Evolutionary conservation across 2,113 vertebrate genomes (phyloP), one percentile per base, ranked within the genome.

Genomic region (Nycticryphes semicollaris): DNA sequence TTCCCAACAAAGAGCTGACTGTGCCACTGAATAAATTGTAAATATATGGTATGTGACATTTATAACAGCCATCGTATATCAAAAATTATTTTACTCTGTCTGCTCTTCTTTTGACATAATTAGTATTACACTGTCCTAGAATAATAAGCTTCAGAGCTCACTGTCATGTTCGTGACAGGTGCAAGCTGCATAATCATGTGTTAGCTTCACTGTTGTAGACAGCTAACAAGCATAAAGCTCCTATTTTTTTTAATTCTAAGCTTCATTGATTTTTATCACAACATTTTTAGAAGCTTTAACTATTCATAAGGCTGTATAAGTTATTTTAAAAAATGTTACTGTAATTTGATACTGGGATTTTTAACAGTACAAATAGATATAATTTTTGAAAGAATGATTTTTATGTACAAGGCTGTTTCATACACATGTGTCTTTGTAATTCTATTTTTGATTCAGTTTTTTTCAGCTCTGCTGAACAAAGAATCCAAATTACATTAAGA

Each of bases 241-340:
- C 97, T 95, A 93, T 80, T 95, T 94, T 87, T 91, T 92, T 41
- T 81, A 93, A 94, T 88, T 97, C 96, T 85, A 97, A 97, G 96
- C 96, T 97, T 97, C 96, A 75, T 53, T 98, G 97, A 95, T 97
- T 98, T 97, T 98, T 96, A 73, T 95, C 97, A 97, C 95, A 97
- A 97, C 39, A 83, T 96, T 96, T 97, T 97, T 96, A 96, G 93
- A 97, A 93, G 60, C 54, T 90, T 97, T 97, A 97, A 93, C 94
- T 96, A 96, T 95, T 97, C 92, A 92, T 68, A 87, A 95, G 79
- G 89, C 81, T 93, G 74, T 90, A 77, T 83, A 95, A 94, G 72
- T 97, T 97, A 75, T 75, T 93, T 94, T 53, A 1, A 64, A 64
- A 94, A 94, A 93, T 74, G 53, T 80, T 96, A 47, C 74, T 85